Conservation (phyloP, 2,113 vertebrate species). For the Oceanites oceanicus region DNA sequence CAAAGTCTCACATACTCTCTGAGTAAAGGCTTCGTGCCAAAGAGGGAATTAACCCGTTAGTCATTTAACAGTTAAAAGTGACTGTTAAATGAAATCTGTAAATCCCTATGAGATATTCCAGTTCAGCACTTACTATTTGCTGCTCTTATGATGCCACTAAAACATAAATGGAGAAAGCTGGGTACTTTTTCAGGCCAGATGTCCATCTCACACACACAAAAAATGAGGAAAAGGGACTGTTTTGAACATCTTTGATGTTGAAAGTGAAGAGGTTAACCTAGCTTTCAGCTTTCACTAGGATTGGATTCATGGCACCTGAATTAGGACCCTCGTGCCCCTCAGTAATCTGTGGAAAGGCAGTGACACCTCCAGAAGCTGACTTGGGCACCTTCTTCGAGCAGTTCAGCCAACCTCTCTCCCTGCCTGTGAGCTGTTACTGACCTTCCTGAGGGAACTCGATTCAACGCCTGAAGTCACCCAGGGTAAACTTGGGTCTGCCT, state of each 20-base stretch:
- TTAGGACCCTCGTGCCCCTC: background rate
- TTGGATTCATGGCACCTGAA: background rate
- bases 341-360: background rate
- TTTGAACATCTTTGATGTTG: background rate
- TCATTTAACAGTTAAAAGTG: slow-evolving; percentile 41
- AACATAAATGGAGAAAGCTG: background rate
- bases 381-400: background rate
- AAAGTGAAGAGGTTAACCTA: background rate
- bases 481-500: background rate
- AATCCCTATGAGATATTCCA: background rate
- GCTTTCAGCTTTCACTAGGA: background rate
- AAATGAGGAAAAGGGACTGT: background rate
- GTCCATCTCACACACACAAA: background rate
- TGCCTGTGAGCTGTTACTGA: background rate
- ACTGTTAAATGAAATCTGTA: background rate
- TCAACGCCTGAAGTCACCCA: background rate
- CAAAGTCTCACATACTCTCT: background rate
- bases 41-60: slow-evolving; percentile 24
- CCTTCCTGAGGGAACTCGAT: background rate
- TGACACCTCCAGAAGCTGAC: background rate
- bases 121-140: background rate
- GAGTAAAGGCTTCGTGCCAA: slow-evolving; percentile 17
- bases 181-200: background rate
- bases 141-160: background rate
- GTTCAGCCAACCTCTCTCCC: background rate